These are phyloP conservation scores for Eupithecia subfuscata DNA, from an alignment of 2,888 invertebrate genomes.

Conservation along the genomic window DNA sequence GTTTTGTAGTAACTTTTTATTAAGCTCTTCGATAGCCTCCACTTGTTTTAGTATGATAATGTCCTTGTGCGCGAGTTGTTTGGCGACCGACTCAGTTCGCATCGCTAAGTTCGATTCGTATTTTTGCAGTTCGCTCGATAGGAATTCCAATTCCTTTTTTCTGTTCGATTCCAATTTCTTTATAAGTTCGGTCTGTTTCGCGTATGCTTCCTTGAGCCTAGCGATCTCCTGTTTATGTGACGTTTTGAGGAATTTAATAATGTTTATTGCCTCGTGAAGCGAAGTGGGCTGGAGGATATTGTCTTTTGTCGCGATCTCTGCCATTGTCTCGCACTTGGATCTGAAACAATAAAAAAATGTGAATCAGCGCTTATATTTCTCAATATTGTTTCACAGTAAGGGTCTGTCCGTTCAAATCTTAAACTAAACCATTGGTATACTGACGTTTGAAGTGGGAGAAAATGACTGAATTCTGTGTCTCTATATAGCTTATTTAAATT, in stretches of 20 bases:
- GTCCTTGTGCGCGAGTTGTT: slow-evolving; percentile 74
- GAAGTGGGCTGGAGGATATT: slow-evolving; percentile 70
- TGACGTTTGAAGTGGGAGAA: not conserved
- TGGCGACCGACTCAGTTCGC: slow-evolving; percentile 70
- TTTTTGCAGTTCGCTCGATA: slow-evolving; percentile 75
- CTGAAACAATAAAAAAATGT: slow-evolving; percentile 60
- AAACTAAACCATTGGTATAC: not conserved
- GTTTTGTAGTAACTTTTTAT: slow-evolving; percentile 61
- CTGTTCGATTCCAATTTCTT: slow-evolving; percentile 76
- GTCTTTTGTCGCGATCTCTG: slow-evolving; percentile 60
- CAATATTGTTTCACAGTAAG: slow-evolving; percentile 15
- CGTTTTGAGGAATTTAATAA: slow-evolving; percentile 76
- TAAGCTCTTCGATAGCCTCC: slow-evolving; percentile 70
- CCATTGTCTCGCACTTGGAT: slow-evolving; percentile 57
- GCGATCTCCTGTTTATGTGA: slow-evolving; percentile 77
- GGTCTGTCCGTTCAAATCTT: not conserved
- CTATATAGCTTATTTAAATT: not conserved
- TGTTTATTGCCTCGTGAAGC: slow-evolving; percentile 77
- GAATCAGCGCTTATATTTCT: slow-evolving; percentile 38
- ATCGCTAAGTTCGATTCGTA: slow-evolving; percentile 76
- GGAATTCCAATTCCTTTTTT: slow-evolving; percentile 76
- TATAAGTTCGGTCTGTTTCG: slow-evolving; percentile 71
- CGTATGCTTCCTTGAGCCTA: slow-evolving; percentile 68
- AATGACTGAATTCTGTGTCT: slow-evolving; percentile 1
- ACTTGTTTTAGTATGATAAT: slow-evolving; percentile 70